Evolutionary conservation across 2,888 invertebrate genomes (phyloP).

Genomic region (Didymodactylos carnosus): DNA sequence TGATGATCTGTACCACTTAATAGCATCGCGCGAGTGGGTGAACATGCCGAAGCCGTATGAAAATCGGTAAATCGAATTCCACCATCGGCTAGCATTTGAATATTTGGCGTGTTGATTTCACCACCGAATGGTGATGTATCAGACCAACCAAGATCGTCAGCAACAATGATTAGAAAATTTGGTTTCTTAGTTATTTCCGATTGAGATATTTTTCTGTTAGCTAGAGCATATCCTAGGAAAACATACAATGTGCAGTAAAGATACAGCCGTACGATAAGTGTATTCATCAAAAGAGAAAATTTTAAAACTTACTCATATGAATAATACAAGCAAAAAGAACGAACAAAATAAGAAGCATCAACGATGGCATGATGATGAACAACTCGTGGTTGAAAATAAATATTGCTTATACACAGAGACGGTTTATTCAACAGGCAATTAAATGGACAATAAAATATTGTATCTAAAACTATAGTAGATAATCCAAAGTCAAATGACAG

Average conservation of each 20-base stretch:
- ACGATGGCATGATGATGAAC: background rate
- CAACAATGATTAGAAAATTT: background rate
- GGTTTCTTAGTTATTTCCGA: background rate
- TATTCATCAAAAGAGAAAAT: background rate
- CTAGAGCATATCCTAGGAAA: background rate
- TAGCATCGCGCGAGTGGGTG: background rate
- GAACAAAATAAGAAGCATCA: background rate
- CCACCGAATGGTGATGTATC: background rate
- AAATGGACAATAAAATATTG: background rate
- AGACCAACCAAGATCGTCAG: background rate
- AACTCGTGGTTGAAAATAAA: background rate
- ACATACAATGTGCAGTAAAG: background rate
- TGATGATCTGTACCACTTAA: background rate
- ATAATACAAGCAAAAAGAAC: background rate
- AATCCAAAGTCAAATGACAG: background rate
- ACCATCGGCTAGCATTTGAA: background rate
- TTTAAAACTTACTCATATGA: background rate
- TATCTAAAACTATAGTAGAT: background rate
- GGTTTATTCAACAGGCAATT: background rate
- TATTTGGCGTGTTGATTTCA: background rate
- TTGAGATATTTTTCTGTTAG: background rate
- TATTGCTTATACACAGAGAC: background rate
- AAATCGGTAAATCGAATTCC: background rate
- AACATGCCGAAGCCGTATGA: background rate
- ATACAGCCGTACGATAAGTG: background rate